These are phyloP conservation scores for Ostrea edulis DNA, from an alignment of 1,140 invertebrate species.

Conservation along the genomic window DNA sequence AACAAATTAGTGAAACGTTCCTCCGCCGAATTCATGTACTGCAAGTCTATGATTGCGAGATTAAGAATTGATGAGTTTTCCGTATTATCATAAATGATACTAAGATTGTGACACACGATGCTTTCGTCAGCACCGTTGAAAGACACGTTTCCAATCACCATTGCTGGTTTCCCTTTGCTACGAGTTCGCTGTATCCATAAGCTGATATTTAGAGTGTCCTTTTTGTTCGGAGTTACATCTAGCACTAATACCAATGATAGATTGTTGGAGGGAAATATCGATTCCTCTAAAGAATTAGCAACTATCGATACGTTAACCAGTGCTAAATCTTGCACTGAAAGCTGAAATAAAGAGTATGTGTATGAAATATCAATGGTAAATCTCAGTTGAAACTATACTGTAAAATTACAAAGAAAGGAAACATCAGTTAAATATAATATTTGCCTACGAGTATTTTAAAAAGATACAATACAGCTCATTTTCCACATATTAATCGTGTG, in stretches of 20 bases:
- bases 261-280: background rate
- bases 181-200: background rate
- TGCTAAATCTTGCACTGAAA: background rate
- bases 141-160: background rate
- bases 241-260: background rate
- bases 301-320: background rate
- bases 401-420: too few relatives aligned
- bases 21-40: background rate
- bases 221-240: background rate
- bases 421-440: too few relatives aligned
- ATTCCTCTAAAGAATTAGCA: background rate
- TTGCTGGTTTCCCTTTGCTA: background rate
- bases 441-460: too few relatives aligned
- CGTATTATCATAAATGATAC: background rate
- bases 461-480: too few relatives aligned
- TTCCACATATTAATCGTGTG: too few relatives aligned
- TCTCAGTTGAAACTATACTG: too few relatives aligned
- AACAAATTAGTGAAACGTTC: background rate
- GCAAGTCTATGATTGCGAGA: background rate
- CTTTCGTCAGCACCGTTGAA: background rate
- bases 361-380: too few relatives aligned
- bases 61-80: background rate
- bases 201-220: background rate
- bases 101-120: background rate
- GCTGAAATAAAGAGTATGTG: background rate